Evolutionary conservation across 2,113 vertebrate species (phyloP).

Genomic region (Candoia aspera): DNA sequence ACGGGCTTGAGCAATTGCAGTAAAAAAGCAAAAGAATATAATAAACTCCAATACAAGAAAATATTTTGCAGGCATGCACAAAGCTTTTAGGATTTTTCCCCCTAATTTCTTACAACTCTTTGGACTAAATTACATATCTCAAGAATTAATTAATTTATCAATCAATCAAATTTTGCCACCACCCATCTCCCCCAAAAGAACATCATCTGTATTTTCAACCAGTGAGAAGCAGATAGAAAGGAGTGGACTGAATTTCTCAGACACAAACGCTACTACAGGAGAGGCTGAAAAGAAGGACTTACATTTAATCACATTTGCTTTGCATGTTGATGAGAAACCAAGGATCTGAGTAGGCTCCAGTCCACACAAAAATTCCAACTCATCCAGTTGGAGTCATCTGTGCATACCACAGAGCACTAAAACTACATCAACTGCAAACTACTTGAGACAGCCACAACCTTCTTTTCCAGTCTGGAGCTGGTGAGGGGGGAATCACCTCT

Average conservation of each 20-base stretch:
- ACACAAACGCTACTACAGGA: not conserved
- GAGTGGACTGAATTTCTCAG: not conserved
- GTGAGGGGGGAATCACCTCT: not conserved
- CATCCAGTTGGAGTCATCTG: not conserved
- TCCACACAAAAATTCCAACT: not conserved
- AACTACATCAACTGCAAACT: not conserved
- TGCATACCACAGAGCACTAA: not conserved
- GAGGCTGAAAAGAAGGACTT: not conserved
- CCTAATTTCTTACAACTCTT: not conserved
- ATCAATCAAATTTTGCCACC: too few species aligned
- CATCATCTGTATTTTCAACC: not conserved
- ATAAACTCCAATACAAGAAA: not conserved
- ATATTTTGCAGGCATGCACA: not conserved
- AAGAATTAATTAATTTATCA: too few species aligned
- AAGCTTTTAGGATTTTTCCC: not conserved
- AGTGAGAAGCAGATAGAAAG: not conserved
- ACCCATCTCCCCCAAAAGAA: too few species aligned
- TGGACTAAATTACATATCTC: not conserved
- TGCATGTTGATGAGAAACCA: not conserved
- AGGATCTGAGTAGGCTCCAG: not conserved
- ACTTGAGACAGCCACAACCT: not conserved
- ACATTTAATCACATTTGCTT: not conserved
- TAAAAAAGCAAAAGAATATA: not conserved
- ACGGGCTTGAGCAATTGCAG: not conserved
- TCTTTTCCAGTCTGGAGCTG: not conserved